Percentiles rank a stretch among this genome's conserved stretches.
Conservation (phyloP, 1,140 invertebrate genomes). For the Helicoverpa armigera region DNA sequence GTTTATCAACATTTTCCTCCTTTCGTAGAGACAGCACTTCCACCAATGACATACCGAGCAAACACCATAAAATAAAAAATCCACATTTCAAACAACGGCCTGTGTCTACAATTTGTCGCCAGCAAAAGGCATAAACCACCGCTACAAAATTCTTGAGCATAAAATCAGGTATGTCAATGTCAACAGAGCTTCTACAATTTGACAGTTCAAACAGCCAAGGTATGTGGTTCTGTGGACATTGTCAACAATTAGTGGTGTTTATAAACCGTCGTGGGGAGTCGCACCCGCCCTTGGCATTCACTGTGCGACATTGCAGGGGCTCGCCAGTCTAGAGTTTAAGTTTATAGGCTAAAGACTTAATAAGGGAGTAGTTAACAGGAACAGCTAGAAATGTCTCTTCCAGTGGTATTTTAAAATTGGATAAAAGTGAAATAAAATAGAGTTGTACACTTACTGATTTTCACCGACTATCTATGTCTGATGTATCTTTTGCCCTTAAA, state of each 20-base stretch:
- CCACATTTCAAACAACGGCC: neutral
- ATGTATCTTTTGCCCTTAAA: too few relatives aligned
- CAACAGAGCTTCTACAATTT: constrained; percentile 19
- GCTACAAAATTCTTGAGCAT: too few relatives aligned
- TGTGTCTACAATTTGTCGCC: neutral
- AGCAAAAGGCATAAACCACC: neutral
- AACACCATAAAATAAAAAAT: neutral
- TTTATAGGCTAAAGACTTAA: constrained; percentile 5
- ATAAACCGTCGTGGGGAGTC: constrained; percentile 22
- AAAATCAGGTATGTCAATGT: neutral
- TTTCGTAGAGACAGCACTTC: neutral
- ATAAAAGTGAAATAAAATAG: neutral
- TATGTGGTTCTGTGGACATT: neutral
- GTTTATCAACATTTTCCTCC: neutral
- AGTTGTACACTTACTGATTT: too few relatives aligned
- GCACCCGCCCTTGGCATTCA: constrained; percentile 38
- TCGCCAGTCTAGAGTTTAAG: constrained; percentile 7
- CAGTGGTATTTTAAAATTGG: neutral
- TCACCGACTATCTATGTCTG: too few relatives aligned
- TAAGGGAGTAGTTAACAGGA: neutral
- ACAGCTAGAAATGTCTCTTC: neutral
- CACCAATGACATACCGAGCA: neutral
- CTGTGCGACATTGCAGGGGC: constrained; percentile 20
- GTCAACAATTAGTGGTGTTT: constrained; percentile 34
- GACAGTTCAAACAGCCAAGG: constrained; percentile 18